Evolutionary conservation across 2,888 invertebrate species (phyloP), one percentile per base, ranked within the genome.

Genomic region (Chrysodeixis includens): DNA sequence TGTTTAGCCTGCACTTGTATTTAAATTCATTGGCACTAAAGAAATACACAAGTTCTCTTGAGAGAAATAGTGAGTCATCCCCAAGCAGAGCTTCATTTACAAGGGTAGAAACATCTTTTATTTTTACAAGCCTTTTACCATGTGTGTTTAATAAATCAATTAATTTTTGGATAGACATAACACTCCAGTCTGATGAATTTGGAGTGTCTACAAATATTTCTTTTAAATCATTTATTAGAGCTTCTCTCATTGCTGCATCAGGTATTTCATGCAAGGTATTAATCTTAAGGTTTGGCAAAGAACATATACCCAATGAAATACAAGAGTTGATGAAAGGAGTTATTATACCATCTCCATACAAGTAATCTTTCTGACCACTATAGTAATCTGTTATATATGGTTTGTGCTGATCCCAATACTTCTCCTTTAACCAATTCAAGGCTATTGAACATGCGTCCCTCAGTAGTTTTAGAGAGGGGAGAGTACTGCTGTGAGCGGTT

Each of bases 401-500:
- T 68, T 92, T 94, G 83, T 97, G 96, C 67, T 94, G 92, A 56
- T 93, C 88, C 97, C 97, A 97, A 88, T 97, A 97, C 82, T 96
- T 95, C 46, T 90, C 90, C 89, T 96, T 95, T 1, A 98, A 88
- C 97, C 98, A 98, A 4, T 96, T 87, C 52, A 97, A 90, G 62
- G 97, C 95, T 80, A 96, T 95, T 30, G 94, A 85, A 22, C 96
- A 92, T 2, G 97, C 97, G 75, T 96, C 94, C 85, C 96, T 93
- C 5, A 98, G 90, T 57, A 96, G 89, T 52, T 92, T 92, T 30
- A 97, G 87, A 0, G 97, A 95, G 16, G 98, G 98, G 32, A 97
- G 88, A 69, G 95, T 95, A 73, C 96, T 95, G 61, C 96, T 96
- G 86, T 98, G 98, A 30, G 98, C 97, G 46, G 97, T 96, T 73